Conservation (phyloP, 1,140 invertebrate species). For the Cydia splendana region DNA sequence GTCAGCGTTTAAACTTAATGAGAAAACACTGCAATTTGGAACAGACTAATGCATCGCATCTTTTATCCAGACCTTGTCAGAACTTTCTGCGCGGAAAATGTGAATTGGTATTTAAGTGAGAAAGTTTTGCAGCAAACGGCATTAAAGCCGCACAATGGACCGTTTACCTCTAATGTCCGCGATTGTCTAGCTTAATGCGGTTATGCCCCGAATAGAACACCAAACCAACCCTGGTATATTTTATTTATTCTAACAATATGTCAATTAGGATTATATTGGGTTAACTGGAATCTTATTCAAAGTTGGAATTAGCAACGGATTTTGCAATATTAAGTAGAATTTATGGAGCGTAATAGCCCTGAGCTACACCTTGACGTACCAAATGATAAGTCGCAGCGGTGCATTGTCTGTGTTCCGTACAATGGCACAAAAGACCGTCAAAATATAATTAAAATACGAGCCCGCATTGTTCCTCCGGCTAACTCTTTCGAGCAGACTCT, state of each 20-base stretch:
- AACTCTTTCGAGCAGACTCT: slow-evolving; percentile 15
- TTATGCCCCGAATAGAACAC: slow-evolving; percentile 22
- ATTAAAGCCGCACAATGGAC: slow-evolving; percentile 26
- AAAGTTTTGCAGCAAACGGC: slow-evolving; percentile 28
- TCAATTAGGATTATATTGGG: not conserved
- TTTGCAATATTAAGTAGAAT: not conserved
- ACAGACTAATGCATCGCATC: slow-evolving; percentile 23
- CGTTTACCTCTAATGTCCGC: slow-evolving; percentile 20
- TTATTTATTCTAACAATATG: slow-evolving; percentile 7
- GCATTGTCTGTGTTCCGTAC: slow-evolving; percentile 23
- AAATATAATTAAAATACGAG: slow-evolving; percentile 28
- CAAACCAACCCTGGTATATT: not conserved
- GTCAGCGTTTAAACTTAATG: not conserved
- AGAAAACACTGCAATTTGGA: slow-evolving; percentile 5
- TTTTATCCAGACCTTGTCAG: slow-evolving; percentile 14
- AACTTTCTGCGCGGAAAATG: slow-evolving; percentile 27
- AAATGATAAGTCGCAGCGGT: slow-evolving; percentile 25
- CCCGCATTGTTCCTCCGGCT: slow-evolving; percentile 23
- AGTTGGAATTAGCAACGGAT: not conserved
- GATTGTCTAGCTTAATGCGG: slow-evolving; percentile 31
- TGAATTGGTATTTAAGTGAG: slow-evolving; percentile 31
- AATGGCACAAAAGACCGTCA: slow-evolving; percentile 31
- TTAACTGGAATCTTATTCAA: not conserved
- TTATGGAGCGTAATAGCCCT: not conserved
- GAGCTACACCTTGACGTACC: slow-evolving; percentile 21